phyloP scores from a whole-genome alignment of 2,797 vertebrate species.

The Psittacula derbiana region DNA sequence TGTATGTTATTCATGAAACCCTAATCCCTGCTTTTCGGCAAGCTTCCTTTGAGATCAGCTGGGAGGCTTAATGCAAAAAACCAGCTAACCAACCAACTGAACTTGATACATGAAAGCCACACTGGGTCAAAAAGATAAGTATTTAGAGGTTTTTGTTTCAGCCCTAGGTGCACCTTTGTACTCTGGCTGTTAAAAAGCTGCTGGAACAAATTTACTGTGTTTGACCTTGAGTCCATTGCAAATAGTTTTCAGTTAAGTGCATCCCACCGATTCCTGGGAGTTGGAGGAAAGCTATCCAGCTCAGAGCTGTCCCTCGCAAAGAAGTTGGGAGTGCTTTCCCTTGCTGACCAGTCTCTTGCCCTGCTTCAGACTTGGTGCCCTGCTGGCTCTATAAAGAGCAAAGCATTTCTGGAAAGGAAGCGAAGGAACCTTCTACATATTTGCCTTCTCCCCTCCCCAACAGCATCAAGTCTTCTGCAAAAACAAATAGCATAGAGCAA shows the following conservation, averaged over 20 bases:
- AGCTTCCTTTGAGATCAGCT: not conserved
- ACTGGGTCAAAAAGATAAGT: not conserved
- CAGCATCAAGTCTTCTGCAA: not conserved
- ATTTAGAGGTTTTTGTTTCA: not conserved
- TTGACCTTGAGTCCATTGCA: not conserved
- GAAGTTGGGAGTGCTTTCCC: not conserved
- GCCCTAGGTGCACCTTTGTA: not conserved
- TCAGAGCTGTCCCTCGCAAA: not conserved
- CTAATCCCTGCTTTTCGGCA: not conserved
- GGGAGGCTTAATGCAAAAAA: not conserved
- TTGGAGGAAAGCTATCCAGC: fast-evolving
- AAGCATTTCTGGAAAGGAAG: not conserved
- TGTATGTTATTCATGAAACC: fast-evolving
- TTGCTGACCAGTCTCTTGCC: not conserved
- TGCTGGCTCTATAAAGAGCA: not conserved
- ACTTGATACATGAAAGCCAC: not conserved
- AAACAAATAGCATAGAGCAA: not conserved
- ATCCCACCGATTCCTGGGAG: not conserved
- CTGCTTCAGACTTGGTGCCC: fast-evolving
- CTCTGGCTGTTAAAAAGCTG: not conserved
- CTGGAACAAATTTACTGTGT: not conserved
- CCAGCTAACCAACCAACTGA: not conserved
- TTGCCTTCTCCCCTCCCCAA: not conserved
- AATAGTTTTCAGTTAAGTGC: not conserved
- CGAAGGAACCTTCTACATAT: not conserved